A percentile compares a stretch with the other conserved stretches of the same genome.
Conservation (phyloP, 2,888 invertebrate genomes). For the Conomelus anceps region DNA sequence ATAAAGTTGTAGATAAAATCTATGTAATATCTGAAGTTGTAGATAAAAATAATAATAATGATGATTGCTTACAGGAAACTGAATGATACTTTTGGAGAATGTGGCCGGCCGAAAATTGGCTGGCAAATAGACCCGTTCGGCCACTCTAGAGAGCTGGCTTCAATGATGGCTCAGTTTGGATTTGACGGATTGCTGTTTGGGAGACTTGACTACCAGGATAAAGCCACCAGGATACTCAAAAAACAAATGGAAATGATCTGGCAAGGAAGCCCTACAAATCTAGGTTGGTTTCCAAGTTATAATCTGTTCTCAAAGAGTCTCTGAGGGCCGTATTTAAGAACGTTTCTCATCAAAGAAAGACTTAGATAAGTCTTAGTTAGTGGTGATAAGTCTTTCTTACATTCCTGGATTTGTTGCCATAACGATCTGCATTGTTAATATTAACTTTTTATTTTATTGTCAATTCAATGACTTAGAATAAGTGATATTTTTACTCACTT, state of each 20-base stretch:
- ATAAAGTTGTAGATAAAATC: too few relatives aligned
- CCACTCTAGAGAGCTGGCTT: slow-evolving; percentile 72
- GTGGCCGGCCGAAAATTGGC: slow-evolving; percentile 64
- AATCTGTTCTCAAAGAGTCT: neutral
- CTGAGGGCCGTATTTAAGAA: too few relatives aligned
- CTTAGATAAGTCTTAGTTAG: too few relatives aligned
- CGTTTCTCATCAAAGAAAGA: too few relatives aligned
- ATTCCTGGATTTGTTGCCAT: too few relatives aligned
- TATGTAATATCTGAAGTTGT: too few relatives aligned
- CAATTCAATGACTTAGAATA: too few relatives aligned
- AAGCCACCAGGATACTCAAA: slow-evolving; percentile 48
- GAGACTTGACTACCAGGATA: slow-evolving; percentile 61
- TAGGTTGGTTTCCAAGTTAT: slow-evolving; percentile 47
- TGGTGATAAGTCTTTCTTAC: too few relatives aligned
- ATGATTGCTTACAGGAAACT: slow-evolving; percentile 39
- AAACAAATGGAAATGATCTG: slow-evolving; percentile 65
- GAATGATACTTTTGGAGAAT: slow-evolving; percentile 62
- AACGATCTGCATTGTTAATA: too few relatives aligned
- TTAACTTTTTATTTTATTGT: neutral
- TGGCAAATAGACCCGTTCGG: slow-evolving; percentile 87
- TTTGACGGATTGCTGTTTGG: slow-evolving; percentile 66
- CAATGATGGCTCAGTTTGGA: slow-evolving; percentile 56
- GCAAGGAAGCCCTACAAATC: slow-evolving; percentile 61
- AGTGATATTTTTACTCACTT: too few relatives aligned
- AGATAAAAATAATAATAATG: neutral